phyloP scores from a whole-genome alignment of 1,140 invertebrate species.

The Pseudachorutes palmiensis region DNA sequence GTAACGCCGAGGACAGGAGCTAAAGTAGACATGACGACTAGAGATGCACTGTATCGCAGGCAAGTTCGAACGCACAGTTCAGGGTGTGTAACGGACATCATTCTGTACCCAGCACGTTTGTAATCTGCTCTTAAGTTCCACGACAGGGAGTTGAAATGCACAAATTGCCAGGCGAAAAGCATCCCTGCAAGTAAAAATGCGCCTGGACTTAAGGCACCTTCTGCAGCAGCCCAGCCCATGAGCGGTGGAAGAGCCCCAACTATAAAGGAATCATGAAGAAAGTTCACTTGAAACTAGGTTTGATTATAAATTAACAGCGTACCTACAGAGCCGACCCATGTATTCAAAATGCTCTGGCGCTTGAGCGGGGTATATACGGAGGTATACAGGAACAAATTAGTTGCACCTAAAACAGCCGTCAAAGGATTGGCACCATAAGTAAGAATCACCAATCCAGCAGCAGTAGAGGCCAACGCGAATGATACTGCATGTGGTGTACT shows the following conservation, averaged over 20 bases:
- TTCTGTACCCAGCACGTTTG: conserved; percentile 89
- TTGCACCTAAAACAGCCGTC: conserved; percentile 75
- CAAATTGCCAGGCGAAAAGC: conserved; percentile 92
- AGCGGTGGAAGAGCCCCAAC: conserved; percentile 96
- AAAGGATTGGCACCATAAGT: conserved; percentile 76
- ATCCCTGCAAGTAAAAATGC: conserved; percentile 82
- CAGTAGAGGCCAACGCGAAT: conserved; percentile 65
- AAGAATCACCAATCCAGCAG: conserved; percentile 62
- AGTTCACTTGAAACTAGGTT: not conserved
- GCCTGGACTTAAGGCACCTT: conserved; percentile 62
- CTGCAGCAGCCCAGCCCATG: conserved; percentile 94
- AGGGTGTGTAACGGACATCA: conserved; percentile 95
- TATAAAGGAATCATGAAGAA: conserved; percentile 43
- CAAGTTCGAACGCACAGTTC: conserved; percentile 76
- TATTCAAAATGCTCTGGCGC: conserved; percentile 86
- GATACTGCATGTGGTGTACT: conserved; percentile 60
- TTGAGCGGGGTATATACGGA: conserved; percentile 96
- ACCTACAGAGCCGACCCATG: conserved; percentile 93
- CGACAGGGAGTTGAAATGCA: conserved; percentile 96
- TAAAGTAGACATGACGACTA: conserved; percentile 63
- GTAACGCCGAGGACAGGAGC: conserved; percentile 78
- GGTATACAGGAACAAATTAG: conserved; percentile 88
- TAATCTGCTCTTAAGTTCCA: conserved; percentile 97
- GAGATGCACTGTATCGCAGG: conserved; percentile 68
- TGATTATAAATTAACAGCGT: conserved; percentile 38